phyloP scores from a whole-genome alignment of 1,140 invertebrate genomes.

The Popillia japonica region DNA sequence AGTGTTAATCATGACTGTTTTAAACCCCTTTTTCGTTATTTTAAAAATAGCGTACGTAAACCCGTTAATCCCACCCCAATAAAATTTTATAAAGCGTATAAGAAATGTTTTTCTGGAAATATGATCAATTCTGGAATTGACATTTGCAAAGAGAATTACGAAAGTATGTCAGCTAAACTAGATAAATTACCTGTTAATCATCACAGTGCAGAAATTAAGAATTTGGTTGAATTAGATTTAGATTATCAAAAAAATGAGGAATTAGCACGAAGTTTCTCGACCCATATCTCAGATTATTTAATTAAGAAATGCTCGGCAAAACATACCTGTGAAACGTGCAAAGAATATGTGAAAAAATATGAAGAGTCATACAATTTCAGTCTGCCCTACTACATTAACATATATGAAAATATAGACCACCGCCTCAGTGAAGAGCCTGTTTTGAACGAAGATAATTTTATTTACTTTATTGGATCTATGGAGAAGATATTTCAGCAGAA shows the following conservation, averaged over 20 bases:
- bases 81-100: slow-evolving; percentile 41
- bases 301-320: slow-evolving; percentile 15
- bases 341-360: not conserved
- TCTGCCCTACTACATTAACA: not conserved
- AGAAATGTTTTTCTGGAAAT: slow-evolving; percentile 36
- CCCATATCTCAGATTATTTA: slow-evolving; percentile 34
- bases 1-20: not conserved
- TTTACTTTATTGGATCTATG: slow-evolving; percentile 8
- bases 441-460: not conserved
- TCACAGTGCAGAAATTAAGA: not conserved
- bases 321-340: slow-evolving; percentile 21
- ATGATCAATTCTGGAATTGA: slow-evolving; percentile 36
- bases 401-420: not conserved
- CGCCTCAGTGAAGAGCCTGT: not conserved
- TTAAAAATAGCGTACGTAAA: not conserved
- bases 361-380: not conserved
- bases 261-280: not conserved
- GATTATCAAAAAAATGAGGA: slow-evolving; percentile 39
- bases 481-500: slow-evolving; percentile 1
- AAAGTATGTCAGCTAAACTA: slow-evolving; percentile 24
- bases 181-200: not conserved
- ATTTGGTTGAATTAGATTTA: slow-evolving; percentile 6
- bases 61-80: slow-evolving; percentile 36
- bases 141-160: slow-evolving; percentile 41
- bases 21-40: not conserved